Evolutionary conservation across 2,797 vertebrate genomes (phyloP).

Genomic region (Epinephelus awoara): DNA sequence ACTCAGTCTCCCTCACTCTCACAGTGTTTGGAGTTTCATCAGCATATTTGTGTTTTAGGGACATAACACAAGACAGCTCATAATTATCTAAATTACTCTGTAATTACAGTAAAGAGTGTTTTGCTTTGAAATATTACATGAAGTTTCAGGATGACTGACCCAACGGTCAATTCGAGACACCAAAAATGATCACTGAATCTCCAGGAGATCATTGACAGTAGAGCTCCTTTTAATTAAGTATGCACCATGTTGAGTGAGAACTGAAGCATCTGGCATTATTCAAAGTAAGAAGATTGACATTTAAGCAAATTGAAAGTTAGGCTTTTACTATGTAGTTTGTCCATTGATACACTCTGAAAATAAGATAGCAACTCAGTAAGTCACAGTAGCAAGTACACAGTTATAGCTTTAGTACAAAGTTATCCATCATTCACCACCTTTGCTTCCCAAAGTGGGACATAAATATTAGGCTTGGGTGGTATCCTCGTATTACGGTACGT

Average conservation of each 20-base stretch:
- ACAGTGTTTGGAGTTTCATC: slow-evolving; percentile 1
- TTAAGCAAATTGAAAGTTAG: neutral
- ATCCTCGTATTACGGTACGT: too few species aligned
- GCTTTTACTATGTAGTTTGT: neutral
- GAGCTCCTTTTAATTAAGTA: slow-evolving; percentile 20
- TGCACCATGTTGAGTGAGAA: slow-evolving; percentile 14
- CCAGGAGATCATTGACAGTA: slow-evolving; percentile 13
- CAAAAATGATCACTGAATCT: slow-evolving; percentile 14
- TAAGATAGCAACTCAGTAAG: neutral
- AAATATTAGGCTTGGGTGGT: too few species aligned
- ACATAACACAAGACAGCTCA: slow-evolving; percentile 21
- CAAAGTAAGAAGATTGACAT: neutral
- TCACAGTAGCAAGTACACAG: neutral
- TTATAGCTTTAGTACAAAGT: neutral
- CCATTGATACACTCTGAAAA: neutral
- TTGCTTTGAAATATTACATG: slow-evolving; percentile 17
- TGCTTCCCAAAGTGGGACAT: neutral
- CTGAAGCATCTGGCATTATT: slow-evolving; percentile 23
- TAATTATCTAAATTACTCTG: slow-evolving; percentile 59
- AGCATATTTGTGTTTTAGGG: slow-evolving; percentile 21
- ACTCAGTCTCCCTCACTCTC: neutral
- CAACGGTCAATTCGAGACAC: slow-evolving; percentile 40
- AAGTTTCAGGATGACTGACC: slow-evolving; percentile 27
- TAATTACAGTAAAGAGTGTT: slow-evolving; percentile 56
- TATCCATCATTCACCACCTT: neutral